These are phyloP conservation scores for Catostomus latipinnis DNA, from an alignment of 2,797 vertebrate species.

Conservation along the genomic window DNA sequence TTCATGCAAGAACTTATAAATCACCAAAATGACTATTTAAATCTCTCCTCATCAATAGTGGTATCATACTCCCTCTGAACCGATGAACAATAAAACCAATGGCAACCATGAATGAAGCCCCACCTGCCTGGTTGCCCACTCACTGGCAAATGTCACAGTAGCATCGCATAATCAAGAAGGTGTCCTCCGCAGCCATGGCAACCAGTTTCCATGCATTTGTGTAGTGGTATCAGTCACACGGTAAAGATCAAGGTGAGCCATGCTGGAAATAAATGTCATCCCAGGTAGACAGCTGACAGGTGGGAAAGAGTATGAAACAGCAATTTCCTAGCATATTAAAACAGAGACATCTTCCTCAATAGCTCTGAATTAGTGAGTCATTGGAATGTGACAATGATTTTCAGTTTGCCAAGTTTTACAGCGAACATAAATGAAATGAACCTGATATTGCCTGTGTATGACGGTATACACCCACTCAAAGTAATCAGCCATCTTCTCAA, in stretches of 20 bases:
- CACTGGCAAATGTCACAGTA: not conserved
- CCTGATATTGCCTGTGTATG: not conserved
- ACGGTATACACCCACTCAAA: not conserved
- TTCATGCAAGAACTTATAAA: not conserved
- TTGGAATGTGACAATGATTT: not conserved
- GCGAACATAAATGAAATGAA: not conserved
- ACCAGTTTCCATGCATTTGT: not conserved
- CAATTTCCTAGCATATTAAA: not conserved
- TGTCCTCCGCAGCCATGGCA: not conserved
- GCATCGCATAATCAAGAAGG: not conserved
- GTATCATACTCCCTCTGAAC: not conserved
- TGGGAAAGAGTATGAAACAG: not conserved
- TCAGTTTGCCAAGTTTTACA: not conserved
- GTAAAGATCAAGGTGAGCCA: not conserved
- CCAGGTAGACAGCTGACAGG: not conserved
- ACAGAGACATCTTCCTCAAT: not conserved
- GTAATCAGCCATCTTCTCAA: not conserved
- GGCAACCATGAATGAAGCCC: not conserved
- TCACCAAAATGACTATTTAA: not conserved
- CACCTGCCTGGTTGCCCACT: not conserved
- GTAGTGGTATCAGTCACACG: not conserved
- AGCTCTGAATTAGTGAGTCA: not conserved
- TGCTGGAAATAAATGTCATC: not conserved
- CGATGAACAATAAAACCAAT: not conserved
- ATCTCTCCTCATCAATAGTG: not conserved